These are phyloP conservation scores for Engraulis encrasicolus DNA, from an alignment of 2,113 vertebrate species.

Conservation along the genomic window DNA sequence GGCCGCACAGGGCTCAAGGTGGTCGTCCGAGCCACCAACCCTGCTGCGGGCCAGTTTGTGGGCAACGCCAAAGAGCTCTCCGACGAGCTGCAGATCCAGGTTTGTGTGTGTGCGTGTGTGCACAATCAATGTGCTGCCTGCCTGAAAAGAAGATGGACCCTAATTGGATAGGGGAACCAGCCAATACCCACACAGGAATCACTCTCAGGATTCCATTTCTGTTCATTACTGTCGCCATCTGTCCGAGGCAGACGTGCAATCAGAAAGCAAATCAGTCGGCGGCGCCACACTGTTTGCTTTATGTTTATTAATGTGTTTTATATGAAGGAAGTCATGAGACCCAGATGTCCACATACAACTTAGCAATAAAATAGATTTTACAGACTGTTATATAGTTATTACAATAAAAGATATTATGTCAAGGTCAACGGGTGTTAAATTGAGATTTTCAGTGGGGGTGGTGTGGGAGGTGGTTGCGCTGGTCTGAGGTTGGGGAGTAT, in stretches of 20 bases:
- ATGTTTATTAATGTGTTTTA: slow-evolving; percentile 36
- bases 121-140: neutral
- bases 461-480: too few relatives aligned
- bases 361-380: too few relatives aligned
- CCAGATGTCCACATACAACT: too few relatives aligned
- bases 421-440: too few relatives aligned
- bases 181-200: neutral
- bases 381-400: too few relatives aligned
- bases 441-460: too few relatives aligned
- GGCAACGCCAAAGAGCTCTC: slow-evolving; percentile 79
- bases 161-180: neutral
- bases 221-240: neutral
- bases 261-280: neutral
- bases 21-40: slow-evolving; percentile 77
- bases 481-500: too few relatives aligned
- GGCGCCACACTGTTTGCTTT: neutral
- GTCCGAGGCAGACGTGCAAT: neutral
- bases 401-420: too few relatives aligned
- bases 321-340: too few relatives aligned
- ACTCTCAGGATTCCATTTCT: neutral
- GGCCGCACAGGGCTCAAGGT: slow-evolving; percentile 89
- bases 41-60: slow-evolving; percentile 77
- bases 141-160: neutral
- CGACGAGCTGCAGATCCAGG: slow-evolving; percentile 92
- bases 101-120: slow-evolving; percentile 48